phyloP scores from a whole-genome alignment of 2,888 invertebrate species.

The Himalopsyche kuldschensis region DNA sequence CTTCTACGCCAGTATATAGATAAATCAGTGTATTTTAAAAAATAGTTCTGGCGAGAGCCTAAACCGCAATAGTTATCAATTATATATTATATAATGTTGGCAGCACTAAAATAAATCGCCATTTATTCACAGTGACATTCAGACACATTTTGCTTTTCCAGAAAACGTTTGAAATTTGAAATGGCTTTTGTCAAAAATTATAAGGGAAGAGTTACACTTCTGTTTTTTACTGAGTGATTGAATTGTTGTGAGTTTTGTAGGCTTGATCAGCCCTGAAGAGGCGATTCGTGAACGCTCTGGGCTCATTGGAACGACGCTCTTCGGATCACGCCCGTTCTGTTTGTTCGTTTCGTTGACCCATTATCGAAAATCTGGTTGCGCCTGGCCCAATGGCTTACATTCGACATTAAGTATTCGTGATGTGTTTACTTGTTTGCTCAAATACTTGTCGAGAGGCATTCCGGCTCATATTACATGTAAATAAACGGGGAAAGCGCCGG shows the following conservation, averaged over 20 bases:
- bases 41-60: too few relatives aligned
- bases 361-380: background rate
- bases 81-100: too few relatives aligned
- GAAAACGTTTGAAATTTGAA: too few relatives aligned
- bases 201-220: too few relatives aligned
- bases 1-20: too few relatives aligned
- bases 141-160: too few relatives aligned
- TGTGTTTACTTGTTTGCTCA: background rate
- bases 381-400: background rate
- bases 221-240: too few relatives aligned
- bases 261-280: background rate
- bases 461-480: background rate
- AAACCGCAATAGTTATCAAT: too few relatives aligned
- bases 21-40: too few relatives aligned
- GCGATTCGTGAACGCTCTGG: background rate
- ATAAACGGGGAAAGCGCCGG: background rate
- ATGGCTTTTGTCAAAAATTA: too few relatives aligned
- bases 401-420: background rate
- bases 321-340: background rate
- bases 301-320: background rate
- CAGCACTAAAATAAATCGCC: too few relatives aligned
- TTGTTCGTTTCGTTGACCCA: slow-evolving; percentile 13
- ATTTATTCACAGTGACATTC: too few relatives aligned
- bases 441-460: background rate
- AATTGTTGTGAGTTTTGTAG: background rate